These are phyloP conservation scores for Cynopterus sphinx DNA, from an alignment of 2,797 vertebrate genomes.

Conservation along the genomic window DNA sequence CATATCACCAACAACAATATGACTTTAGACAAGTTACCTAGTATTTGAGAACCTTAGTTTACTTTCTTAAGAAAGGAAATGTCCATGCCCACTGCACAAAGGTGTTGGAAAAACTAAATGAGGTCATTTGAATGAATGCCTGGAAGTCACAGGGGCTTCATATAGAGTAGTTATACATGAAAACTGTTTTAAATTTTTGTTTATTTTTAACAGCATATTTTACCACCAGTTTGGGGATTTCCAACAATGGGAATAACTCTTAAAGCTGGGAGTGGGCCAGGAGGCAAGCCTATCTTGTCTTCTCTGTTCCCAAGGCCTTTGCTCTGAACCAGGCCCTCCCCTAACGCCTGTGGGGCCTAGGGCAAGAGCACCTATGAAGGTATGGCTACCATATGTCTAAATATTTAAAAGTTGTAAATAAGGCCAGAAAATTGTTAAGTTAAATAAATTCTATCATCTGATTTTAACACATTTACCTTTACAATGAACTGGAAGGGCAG, in stretches of 20 bases:
- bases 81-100: not conserved
- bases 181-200: not conserved
- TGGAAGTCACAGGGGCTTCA: not conserved
- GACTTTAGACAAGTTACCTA: not conserved
- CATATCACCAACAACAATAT: not conserved
- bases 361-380: not conserved
- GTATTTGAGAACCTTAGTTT: not conserved
- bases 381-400: not conserved
- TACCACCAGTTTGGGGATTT: not conserved
- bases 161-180: not conserved
- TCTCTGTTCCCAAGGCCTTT: not conserved
- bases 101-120: not conserved
- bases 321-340: not conserved
- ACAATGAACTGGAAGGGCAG: not conserved
- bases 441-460: not conserved
- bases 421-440: not conserved
- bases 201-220: not conserved
- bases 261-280: not conserved
- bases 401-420: constrained; percentile 11
- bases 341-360: not conserved
- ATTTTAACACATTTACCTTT: not conserved
- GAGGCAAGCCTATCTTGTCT: not conserved
- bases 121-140: not conserved
- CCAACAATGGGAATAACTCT: not conserved
- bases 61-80: constrained; percentile 16